These are phyloP conservation scores for Dynastes tityus DNA, from an alignment of 2,888 invertebrate species.

Conservation along the genomic window DNA sequence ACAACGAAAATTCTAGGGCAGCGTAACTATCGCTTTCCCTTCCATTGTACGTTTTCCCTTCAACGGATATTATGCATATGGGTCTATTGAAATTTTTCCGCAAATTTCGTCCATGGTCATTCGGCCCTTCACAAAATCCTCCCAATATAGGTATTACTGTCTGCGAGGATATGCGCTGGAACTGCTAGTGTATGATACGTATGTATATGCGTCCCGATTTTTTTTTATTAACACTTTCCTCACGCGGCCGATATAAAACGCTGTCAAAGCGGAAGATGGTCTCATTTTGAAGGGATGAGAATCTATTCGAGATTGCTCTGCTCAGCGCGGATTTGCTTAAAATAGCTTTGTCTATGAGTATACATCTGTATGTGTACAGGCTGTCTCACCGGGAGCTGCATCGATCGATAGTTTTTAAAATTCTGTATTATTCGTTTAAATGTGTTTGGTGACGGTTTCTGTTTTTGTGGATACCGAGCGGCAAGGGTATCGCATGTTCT, in stretches of 20 bases:
- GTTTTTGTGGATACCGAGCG: too few relatives aligned
- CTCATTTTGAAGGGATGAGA: conserved; percentile 41
- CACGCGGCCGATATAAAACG: conserved; percentile 49
- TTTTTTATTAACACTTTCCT: conserved; percentile 52
- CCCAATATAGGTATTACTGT: conserved; percentile 19
- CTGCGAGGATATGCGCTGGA: neutral
- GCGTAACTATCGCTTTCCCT: neutral
- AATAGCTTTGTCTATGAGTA: too few relatives aligned
- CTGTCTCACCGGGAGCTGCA: too few relatives aligned
- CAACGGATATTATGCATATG: conserved; percentile 26
- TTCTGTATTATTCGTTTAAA: too few relatives aligned
- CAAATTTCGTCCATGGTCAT: conserved; percentile 28
- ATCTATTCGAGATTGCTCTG: conserved; percentile 44
- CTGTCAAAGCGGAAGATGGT: conserved; percentile 50
- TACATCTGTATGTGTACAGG: too few relatives aligned
- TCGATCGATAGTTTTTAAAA: too few relatives aligned
- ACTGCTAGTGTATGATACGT: neutral
- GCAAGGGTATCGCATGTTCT: too few relatives aligned
- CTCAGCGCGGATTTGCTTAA: conserved; percentile 10
- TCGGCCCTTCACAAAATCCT: conserved; percentile 5
- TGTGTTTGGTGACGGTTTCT: too few relatives aligned
- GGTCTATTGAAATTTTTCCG: conserved; percentile 34
- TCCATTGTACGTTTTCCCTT: neutral
- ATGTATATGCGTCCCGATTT: conserved; percentile 26
- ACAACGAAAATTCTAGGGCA: neutral